Conservation (phyloP, 2,888 invertebrate species). For the Epinotia bilunana region DNA sequence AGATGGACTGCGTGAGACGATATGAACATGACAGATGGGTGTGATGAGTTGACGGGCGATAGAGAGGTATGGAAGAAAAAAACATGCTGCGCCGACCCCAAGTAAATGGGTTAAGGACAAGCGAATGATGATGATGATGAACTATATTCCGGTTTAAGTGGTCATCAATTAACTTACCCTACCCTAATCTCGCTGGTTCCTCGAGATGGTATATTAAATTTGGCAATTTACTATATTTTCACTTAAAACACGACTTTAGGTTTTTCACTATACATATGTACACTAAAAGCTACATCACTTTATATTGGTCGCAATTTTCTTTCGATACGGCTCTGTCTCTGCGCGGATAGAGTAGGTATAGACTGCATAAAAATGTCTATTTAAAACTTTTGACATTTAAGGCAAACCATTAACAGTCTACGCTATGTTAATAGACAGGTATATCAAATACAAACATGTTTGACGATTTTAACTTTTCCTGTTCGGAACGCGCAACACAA, state of each 20-base stretch:
- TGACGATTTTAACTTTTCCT: neutral
- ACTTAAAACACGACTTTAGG: neutral
- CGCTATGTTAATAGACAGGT: neutral
- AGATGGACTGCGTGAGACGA: too few relatives aligned
- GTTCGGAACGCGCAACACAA: neutral
- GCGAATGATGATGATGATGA: too few relatives aligned
- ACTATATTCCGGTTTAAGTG: neutral
- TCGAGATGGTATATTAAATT: neutral
- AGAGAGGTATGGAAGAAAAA: too few relatives aligned
- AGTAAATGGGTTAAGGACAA: too few relatives aligned
- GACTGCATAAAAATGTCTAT: neutral
- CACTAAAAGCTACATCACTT: neutral
- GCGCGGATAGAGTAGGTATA: neutral
- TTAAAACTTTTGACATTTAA: slow-evolving; percentile 19
- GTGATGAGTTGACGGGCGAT: too few relatives aligned
- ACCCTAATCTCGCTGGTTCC: neutral
- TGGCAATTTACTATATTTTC: neutral
- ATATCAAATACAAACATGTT: slow-evolving; percentile 7
- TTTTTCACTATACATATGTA: neutral
- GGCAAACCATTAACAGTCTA: neutral
- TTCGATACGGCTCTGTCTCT: neutral
- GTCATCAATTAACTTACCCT: neutral
- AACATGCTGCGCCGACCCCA: too few relatives aligned
- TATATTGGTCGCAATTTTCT: neutral
- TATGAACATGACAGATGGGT: too few relatives aligned